Evolutionary conservation across 2,888 invertebrate species (phyloP).

Genomic region (Noctua fimbriata): DNA sequence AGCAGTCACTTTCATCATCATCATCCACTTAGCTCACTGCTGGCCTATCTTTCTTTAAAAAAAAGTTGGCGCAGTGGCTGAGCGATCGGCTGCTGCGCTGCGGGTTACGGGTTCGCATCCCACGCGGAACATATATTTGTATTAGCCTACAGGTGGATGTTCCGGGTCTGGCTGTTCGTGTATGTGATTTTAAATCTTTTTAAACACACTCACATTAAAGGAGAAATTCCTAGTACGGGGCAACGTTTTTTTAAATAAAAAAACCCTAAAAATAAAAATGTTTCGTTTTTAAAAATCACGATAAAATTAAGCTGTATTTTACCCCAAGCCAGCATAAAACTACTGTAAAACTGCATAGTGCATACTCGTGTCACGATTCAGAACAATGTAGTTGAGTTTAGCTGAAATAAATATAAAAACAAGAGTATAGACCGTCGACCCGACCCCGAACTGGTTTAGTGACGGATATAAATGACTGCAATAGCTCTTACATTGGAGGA

Average conservation of each 20-base stretch:
- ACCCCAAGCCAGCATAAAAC: neutral
- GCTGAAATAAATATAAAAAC: neutral
- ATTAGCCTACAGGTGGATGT: neutral
- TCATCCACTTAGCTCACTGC: too few relatives aligned
- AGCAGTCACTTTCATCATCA: too few relatives aligned
- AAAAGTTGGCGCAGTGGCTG: neutral
- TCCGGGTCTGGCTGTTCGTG: neutral
- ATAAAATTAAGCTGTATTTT: neutral
- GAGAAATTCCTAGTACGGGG: too few relatives aligned
- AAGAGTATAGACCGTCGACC: slow-evolving; percentile 4
- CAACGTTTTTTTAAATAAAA: too few relatives aligned
- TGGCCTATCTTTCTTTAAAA: too few relatives aligned
- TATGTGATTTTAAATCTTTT: neutral
- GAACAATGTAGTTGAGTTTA: slow-evolving; percentile 18
- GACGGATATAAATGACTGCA: slow-evolving; percentile 32
- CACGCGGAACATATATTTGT: neutral
- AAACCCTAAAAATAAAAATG: too few relatives aligned
- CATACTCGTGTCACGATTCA: slow-evolving; percentile 4
- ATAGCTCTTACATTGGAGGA: slow-evolving; percentile 8
- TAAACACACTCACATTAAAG: too few relatives aligned
- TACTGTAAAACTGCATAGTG: slow-evolving; percentile 13
- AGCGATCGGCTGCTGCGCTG: neutral
- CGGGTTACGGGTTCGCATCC: neutral
- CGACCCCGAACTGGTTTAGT: slow-evolving; percentile 6
- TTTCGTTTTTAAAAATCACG: too few relatives aligned